These are phyloP conservation scores for Notolepis coatsorum DNA, from an alignment of 2,797 vertebrate genomes.

Conservation along the genomic window DNA sequence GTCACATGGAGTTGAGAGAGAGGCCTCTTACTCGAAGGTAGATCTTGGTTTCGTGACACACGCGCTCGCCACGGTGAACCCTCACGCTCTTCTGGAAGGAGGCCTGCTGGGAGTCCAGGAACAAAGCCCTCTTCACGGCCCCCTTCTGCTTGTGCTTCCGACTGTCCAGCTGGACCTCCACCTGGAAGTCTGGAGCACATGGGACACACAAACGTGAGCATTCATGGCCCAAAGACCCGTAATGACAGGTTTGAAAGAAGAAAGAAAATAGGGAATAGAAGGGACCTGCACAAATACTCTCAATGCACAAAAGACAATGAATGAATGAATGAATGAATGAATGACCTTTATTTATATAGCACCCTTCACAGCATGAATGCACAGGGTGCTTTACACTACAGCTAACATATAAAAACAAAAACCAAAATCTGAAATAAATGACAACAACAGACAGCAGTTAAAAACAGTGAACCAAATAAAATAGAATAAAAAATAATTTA, in stretches of 20 bases:
- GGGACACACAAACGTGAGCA: slow-evolving; percentile 36
- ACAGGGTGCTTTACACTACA: too few relatives aligned
- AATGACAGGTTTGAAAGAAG: slow-evolving; percentile 45
- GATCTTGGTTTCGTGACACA: slow-evolving; percentile 87
- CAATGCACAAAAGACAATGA: slow-evolving; percentile 36
- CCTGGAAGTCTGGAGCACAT: slow-evolving; percentile 83
- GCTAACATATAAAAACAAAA: too few relatives aligned
- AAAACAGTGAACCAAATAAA: too few relatives aligned
- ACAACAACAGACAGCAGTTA: too few relatives aligned
- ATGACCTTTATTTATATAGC: too few relatives aligned
- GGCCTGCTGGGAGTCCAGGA: slow-evolving; percentile 84
- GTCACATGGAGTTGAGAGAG: not conserved
- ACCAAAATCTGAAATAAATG: too few relatives aligned
- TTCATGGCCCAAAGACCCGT: slow-evolving; percentile 39
- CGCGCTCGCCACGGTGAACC: slow-evolving; percentile 77
- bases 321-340: too few relatives aligned
- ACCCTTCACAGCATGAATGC: too few relatives aligned
- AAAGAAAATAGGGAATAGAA: too few relatives aligned
- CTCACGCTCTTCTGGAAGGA: slow-evolving; percentile 73
- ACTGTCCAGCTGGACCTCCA: slow-evolving; percentile 90
- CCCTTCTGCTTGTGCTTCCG: slow-evolving; percentile 89
- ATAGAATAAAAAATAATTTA: too few relatives aligned
- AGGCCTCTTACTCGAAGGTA: slow-evolving; percentile 83
- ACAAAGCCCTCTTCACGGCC: slow-evolving; percentile 85
- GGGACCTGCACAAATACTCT: slow-evolving; percentile 36